Evolutionary conservation across 2,888 invertebrate genomes (phyloP), one percentile per base, ranked within the genome.

Genomic region (Myopa testacea): DNA sequence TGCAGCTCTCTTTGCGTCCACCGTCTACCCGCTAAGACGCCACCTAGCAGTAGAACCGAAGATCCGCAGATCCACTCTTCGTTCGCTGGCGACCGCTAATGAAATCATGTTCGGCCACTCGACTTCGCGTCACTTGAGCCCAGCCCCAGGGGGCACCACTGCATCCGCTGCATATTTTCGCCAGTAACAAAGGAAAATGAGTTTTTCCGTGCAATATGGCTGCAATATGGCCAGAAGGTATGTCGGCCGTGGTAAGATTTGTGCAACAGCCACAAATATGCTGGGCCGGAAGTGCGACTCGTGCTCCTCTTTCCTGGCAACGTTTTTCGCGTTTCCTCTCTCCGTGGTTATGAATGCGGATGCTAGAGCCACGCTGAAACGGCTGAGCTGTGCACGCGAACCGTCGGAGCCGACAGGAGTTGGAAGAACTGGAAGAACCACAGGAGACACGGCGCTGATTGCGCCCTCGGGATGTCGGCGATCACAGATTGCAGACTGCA

Each of bases 51-150:
- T 8, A 45, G 45, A 45, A 10, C 45, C 55, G 55, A 4, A 16
- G 55, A 55, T 10, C 16, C n/a, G 16, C n/a, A 12, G 55, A 55
- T 3, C 65, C 34, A 5, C 34, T 14, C 8, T 45, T 38, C 65
- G 14, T 45, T 38, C 65, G 38, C 37, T 34, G 34, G 34, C 34
- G 34, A 65, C 37, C 34, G 34, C 37, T 38, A 65, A 65, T 65
- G 34, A 65, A 65, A 38, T 38, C 37, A 34, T 34, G 14, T 58
- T 55, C 76, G 78, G 78, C 63, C 63, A 73, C 63, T 78, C 71
- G 78, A 78, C 73, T 81, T 62, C 74, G 77, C 78, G 63, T 78
- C 55, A 26, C 79, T 78, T 78, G 72, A 75, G 78, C 78, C 77
- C 76, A 55, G 58, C 65, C 60, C 62, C 19, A 26, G 63, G 40